phyloP scores from a whole-genome alignment of 2,888 invertebrate species.

The Pachycephus smyrnensis region DNA sequence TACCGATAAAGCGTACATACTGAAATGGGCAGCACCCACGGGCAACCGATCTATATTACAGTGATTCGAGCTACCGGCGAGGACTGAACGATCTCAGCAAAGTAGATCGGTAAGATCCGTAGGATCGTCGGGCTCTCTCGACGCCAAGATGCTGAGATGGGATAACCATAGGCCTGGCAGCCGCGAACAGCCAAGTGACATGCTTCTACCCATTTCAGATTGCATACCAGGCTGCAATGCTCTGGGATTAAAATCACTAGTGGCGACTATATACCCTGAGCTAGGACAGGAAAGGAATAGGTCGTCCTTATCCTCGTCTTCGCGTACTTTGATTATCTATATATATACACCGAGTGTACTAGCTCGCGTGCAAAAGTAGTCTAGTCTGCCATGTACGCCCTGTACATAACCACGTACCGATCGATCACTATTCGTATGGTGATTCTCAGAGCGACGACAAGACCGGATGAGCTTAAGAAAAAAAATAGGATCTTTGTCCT shows the following conservation, averaged over 20 bases:
- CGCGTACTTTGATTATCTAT: not conserved
- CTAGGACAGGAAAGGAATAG: constrained; percentile 21
- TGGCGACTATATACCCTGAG: constrained; percentile 29
- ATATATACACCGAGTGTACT: not conserved
- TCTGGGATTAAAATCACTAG: constrained; percentile 51
- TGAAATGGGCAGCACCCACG: not conserved
- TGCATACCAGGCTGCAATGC: constrained; percentile 41
- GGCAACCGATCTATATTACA: constrained; percentile 35
- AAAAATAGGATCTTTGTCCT: not conserved
- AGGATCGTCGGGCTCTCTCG: not conserved
- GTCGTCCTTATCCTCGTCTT: not conserved
- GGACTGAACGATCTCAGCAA: not conserved
- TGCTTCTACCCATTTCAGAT: constrained; percentile 54
- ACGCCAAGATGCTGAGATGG: constrained; percentile 24
- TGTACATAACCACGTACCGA: not conserved
- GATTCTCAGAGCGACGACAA: not conserved
- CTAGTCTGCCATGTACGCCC: not conserved
- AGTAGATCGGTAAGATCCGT: not conserved
- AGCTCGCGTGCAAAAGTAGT: not conserved
- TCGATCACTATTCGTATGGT: not conserved
- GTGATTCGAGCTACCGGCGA: constrained; percentile 44
- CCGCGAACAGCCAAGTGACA: constrained; percentile 59
- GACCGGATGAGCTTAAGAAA: not conserved
- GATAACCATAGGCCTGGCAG: constrained; percentile 56
- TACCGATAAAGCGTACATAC: not conserved